A percentile compares a stretch with the other conserved stretches of the same genome.
Evolutionary conservation across 2,113 vertebrate species (phyloP).

Genomic region (Erythrolamprus reginae): DNA sequence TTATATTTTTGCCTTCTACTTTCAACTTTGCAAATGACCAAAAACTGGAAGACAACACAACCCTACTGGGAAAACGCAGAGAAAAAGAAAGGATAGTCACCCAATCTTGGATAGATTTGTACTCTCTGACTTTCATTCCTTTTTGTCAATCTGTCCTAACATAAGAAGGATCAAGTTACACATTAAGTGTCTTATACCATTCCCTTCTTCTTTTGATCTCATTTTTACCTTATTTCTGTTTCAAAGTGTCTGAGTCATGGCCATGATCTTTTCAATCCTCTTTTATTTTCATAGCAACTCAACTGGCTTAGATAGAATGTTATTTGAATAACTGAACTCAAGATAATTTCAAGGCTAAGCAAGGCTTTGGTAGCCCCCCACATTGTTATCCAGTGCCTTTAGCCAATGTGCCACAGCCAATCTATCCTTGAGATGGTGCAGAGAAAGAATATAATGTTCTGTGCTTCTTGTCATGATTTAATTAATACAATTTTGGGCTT

Average conservation of each 20-base stretch:
- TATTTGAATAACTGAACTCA: background rate
- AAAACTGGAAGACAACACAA: background rate
- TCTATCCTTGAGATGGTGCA: background rate
- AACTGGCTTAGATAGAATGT: background rate
- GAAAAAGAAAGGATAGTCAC: background rate
- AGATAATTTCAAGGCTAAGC: background rate
- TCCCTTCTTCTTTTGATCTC: background rate
- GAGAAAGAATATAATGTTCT: background rate
- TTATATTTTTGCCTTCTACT: background rate
- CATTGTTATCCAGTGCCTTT: background rate
- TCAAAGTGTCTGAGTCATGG: background rate
- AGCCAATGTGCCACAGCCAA: background rate
- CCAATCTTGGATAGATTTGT: background rate
- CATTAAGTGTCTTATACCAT: background rate
- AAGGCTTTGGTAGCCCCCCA: background rate
- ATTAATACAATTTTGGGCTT: background rate
- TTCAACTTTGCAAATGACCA: background rate
- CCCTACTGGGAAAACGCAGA: too few species aligned
- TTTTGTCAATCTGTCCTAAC: background rate
- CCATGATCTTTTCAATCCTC: background rate
- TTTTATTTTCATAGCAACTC: background rate
- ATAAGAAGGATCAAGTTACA: background rate
- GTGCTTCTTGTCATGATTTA: background rate
- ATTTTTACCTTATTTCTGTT: background rate
- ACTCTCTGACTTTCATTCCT: background rate